Base-by-base conservation (phyloP, 2,888 invertebrate species). In the Encarsia formosa region DNA sequence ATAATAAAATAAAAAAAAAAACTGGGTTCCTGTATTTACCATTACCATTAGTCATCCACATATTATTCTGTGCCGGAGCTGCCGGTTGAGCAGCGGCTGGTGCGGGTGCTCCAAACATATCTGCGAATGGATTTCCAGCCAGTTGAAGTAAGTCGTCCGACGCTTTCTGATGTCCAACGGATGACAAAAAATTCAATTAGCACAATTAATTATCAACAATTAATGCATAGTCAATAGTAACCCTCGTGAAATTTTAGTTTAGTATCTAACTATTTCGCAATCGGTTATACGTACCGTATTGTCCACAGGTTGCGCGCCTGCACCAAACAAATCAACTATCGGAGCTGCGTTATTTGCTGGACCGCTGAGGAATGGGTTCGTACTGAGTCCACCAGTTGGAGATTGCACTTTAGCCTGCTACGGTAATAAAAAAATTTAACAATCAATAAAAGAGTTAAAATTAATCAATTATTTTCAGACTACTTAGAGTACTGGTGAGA, bases 91-190 rank as follows among this genome's bases (percentile, higher is more conserved):
- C 61, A n/a, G 59, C 59, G 9, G 40, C 44, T 6, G 66, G 55
- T 51, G 67, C 71, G 8, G 66, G 61, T 37, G 80, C 79, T 31
- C 83, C 81, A 69, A 88, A 88, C 83, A 88, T 87, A 67, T 91
- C 89, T 31, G 91, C 88, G 72, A 95, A 96, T 9, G 95, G 95
- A 78, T 95, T 95, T 38, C 89, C 88, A 22, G 71, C 72, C 59
- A 94, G 79, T 66, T 91, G 87, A 48, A 94, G 79, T 60, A 95
- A 78, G 76, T 94, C 92, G 67, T 94, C 94, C 13, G 91, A 91
- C 19, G 93, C 88, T 75, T 86, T 90, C 56, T 73, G 70, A 31
- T 68, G 52, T 61, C 46, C 63, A 46, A 31, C 34, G 15, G 31
- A 31, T 6, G 11, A 47, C 23, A 18, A 11, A 5, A 29, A n/a